Evolutionary conservation across 92 coral and sea anemone species (phyloP), one percentile per base, ranked within the genome.

Genomic region (Umimayanthus chanpuru): DNA sequence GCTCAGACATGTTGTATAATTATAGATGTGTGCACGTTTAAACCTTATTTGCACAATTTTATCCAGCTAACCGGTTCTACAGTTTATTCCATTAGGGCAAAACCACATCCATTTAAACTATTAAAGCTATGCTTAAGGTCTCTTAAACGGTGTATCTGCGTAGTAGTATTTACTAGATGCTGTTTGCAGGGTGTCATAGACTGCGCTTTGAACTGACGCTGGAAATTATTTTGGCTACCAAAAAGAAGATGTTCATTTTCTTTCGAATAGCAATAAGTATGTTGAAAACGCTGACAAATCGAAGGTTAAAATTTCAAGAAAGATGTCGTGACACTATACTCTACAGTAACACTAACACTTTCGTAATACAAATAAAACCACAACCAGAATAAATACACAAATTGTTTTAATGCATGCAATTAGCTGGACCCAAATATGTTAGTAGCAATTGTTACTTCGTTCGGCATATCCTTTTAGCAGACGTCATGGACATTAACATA

Each of bases 81-180:
- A n/a, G 28, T 9, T 32, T n/a, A n/a, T 73, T 39, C 6, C 18
- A 73, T 32, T 26, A 4, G 16, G 9, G 14, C 30, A 39, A 73
- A 73, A 73, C 77, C 77, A 15, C 77, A 73, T 73, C 43, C 32
- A 72, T 72, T 72, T 72, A 72, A 72, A 26, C 16, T 39, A 73
- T 73, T 73, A 73, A 28, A 15, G n/a, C 77, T 73, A 7, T 73
- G 77, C 39, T 32, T 2, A 73, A 12, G 58, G 58, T 2, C 20
- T 53, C 15, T 29, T 11, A 47, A 47, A 47, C 50, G 9, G 11
- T 47, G 6, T 47, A 47, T 47, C 7, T 26, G 40, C 32, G 39
- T 14, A 29, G 4, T 39, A 36, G 44, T 25, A 23, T 39, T 36
- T 32, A 73, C 47, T 3, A 3, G 11, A 73, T 12, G 39, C n/a